These are phyloP conservation scores for Rhamphomyia laevipes DNA, from an alignment of 2,888 invertebrate species.

Conservation along the genomic window DNA sequence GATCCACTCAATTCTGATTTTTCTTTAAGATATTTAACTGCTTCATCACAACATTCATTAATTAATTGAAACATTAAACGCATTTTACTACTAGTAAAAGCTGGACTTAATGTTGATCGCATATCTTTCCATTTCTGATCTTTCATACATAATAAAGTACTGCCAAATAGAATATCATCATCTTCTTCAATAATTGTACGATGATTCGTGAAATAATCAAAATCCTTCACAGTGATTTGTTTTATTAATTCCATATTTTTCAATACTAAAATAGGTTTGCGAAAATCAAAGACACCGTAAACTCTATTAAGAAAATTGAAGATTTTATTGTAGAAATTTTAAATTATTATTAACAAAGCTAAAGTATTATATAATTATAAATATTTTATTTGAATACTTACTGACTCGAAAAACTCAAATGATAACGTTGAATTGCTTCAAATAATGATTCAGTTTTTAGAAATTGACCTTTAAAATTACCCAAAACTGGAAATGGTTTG, in stretches of 20 bases:
- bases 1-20: background rate
- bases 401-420: background rate
- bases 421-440: constrained; percentile 2
- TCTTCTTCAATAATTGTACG: constrained; percentile 31
- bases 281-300: constrained; percentile 39
- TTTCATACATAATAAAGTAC: constrained; percentile 38
- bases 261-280: constrained; percentile 35
- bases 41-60: constrained; percentile 21
- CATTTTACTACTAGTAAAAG: constrained; percentile 40
- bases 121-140: constrained; percentile 38
- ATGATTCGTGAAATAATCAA: constrained; percentile 44
- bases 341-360: background rate
- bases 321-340: too few species aligned
- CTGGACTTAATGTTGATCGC: constrained; percentile 38
- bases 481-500: constrained; percentile 15
- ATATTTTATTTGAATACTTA: constrained; percentile 1
- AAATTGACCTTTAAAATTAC: background rate
- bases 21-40: constrained; percentile 3
- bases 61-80: constrained; percentile 36
- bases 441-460: background rate
- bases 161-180: constrained; percentile 42
- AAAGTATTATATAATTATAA: background rate
- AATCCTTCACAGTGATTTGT: constrained; percentile 43
- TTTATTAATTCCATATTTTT: constrained; percentile 45
- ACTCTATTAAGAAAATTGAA: constrained; percentile 29